Evolutionary conservation across 2,888 invertebrate species (phyloP).

Genomic region (Campoplex capitator): DNA sequence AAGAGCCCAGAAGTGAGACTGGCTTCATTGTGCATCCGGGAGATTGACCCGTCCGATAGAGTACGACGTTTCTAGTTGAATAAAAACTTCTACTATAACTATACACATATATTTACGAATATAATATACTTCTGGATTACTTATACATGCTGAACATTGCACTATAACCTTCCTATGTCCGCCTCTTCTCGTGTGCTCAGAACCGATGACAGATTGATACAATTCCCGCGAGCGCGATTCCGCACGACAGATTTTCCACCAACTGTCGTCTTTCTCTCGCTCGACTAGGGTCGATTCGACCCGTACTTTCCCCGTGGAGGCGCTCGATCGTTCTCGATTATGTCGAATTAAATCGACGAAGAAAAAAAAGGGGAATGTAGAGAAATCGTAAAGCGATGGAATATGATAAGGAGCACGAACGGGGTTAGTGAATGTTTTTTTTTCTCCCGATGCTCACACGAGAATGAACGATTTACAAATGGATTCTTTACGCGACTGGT

Average conservation of each 20-base stretch:
- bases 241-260: constrained; percentile 83
- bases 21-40: constrained; percentile 79
- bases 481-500: neutral
- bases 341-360: constrained; percentile 76
- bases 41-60: constrained; percentile 83
- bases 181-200: constrained; percentile 64
- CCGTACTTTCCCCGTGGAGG: constrained; percentile 2
- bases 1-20: constrained; percentile 14
- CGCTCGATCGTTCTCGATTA: constrained; percentile 74
- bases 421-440: constrained; percentile 27
- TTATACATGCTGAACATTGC: constrained; percentile 12
- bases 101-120: constrained; percentile 22
- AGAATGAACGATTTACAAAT: constrained; percentile 10
- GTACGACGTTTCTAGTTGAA: constrained; percentile 70
- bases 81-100: constrained; percentile 53
- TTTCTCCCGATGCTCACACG: constrained; percentile 13
- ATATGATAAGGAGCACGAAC: constrained; percentile 37
- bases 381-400: constrained; percentile 11
- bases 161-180: constrained; percentile 39
- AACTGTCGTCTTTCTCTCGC: constrained; percentile 79
- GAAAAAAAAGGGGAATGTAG: constrained; percentile 47
- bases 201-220: constrained; percentile 84
- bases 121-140: constrained; percentile 44
- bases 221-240: constrained; percentile 82
- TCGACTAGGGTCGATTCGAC: constrained; percentile 13